phyloP scores from a whole-genome alignment of 2,888 invertebrate genomes.

The Hyalella azteca region DNA sequence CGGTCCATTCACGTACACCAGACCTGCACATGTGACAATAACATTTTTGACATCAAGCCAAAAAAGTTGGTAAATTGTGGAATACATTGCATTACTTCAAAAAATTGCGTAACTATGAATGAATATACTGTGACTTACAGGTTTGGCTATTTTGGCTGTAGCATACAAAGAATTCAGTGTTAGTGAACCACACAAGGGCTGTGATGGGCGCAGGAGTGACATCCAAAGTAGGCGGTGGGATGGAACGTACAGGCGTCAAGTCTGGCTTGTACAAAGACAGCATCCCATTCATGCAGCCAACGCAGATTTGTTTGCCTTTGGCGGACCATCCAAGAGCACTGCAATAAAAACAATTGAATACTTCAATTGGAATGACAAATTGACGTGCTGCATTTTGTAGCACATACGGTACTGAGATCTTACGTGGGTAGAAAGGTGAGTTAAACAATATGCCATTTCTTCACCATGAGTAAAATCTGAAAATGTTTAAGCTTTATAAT shows the following conservation, averaged over 20 bases:
- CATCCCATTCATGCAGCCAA: conserved; percentile 82
- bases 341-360: neutral
- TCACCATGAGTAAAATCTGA: neutral
- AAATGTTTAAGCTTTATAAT: too few relatives aligned
- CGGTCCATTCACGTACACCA: conserved; percentile 73
- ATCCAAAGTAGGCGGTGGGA: conserved; percentile 68
- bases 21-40: too few relatives aligned
- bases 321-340: conserved; percentile 58
- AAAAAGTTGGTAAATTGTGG: too few relatives aligned
- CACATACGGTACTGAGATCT: neutral
- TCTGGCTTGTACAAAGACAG: conserved; percentile 90
- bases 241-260: conserved; percentile 77
- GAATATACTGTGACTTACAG: too few relatives aligned
- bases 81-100: too few relatives aligned
- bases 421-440: neutral
- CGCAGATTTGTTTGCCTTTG: conserved; percentile 87
- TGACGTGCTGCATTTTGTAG: neutral
- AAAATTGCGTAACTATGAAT: too few relatives aligned
- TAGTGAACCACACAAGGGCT: conserved; percentile 62
- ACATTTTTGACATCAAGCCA: too few relatives aligned
- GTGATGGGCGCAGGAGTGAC: conserved; percentile 42
- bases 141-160: conserved; percentile 47
- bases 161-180: conserved; percentile 61
- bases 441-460: neutral
- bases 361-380: neutral